Evolutionary conservation across 2,113 vertebrate genomes (phyloP).

Genomic region (Calonectris borealis): DNA sequence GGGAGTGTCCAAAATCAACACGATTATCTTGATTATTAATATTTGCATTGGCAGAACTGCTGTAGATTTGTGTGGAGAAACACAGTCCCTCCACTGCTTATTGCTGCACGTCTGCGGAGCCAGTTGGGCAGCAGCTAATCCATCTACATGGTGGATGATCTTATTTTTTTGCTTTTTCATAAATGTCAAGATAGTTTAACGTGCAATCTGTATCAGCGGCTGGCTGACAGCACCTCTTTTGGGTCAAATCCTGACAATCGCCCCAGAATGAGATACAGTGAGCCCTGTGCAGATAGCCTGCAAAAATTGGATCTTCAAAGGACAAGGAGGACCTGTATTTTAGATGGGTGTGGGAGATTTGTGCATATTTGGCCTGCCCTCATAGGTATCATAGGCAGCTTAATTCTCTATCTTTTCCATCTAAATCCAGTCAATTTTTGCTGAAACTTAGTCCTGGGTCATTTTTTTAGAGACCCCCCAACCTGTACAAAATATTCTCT

Average conservation of each 20-base stretch:
- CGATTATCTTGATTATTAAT: conserved; percentile 23
- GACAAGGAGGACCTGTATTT: background rate
- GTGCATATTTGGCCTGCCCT: background rate
- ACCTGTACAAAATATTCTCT: background rate
- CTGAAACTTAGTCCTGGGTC: background rate
- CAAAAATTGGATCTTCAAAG: background rate
- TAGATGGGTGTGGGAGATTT: background rate
- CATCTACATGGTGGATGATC: background rate
- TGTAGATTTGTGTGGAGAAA: background rate
- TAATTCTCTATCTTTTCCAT: background rate
- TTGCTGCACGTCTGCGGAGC: background rate
- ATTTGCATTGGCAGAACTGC: conserved; percentile 29
- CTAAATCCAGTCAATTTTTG: background rate
- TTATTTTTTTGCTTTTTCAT: background rate
- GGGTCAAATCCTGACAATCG: background rate
- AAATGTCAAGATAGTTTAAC: background rate
- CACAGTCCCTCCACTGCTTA: background rate
- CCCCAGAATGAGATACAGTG: background rate
- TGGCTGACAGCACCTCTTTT: background rate
- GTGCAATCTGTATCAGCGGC: background rate
- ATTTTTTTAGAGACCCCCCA: rapidly evolving
- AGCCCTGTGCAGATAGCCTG: background rate
- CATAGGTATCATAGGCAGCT: background rate
- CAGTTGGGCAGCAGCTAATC: background rate
- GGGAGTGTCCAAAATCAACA: conserved; percentile 49